Conservation (phyloP, 2,797 vertebrate species). For the Neostethus bicornis region DNA sequence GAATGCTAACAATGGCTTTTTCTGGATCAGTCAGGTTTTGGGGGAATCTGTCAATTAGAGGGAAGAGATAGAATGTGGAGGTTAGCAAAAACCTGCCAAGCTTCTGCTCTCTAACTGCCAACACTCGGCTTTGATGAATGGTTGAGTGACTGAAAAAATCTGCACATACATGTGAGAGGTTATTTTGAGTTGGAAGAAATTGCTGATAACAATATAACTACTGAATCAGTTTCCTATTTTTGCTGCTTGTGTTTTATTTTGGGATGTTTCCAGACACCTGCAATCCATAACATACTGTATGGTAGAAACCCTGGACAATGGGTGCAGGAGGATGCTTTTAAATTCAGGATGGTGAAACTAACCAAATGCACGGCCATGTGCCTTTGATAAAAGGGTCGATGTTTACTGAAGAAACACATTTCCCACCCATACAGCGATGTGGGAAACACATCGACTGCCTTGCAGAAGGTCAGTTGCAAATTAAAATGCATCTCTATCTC, state of each 20-base stretch:
- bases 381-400: slow-evolving; percentile 8
- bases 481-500: slow-evolving; percentile 25
- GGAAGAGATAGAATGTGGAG: background rate
- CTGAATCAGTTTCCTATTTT: background rate
- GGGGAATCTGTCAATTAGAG: background rate
- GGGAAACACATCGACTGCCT: slow-evolving; percentile 11
- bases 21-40: background rate
- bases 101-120: slow-evolving; percentile 8
- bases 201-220: slow-evolving; percentile 52
- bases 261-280: slow-evolving; percentile 16
- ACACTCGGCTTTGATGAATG: slow-evolving; percentile 50
- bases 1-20: background rate
- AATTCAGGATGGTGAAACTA: slow-evolving; percentile 17
- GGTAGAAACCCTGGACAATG: slow-evolving; percentile 6
- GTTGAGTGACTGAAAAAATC: slow-evolving; percentile 56
- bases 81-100: background rate
- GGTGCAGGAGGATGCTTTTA: slow-evolving; percentile 19
- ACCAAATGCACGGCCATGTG: slow-evolving; percentile 25
- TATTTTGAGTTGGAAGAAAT: slow-evolving; percentile 55
- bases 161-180: slow-evolving; percentile 64
- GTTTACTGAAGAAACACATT: slow-evolving; percentile 36
- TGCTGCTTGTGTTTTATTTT: background rate
- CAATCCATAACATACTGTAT: slow-evolving; percentile 5
- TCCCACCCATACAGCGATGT: slow-evolving; percentile 28
- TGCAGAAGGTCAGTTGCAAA: slow-evolving; percentile 34